Percentiles rank a stretch among this genome's conserved stretches.
Evolutionary conservation across 2,113 vertebrate species (phyloP).

Genomic region (Psittacula cyanocephala): DNA sequence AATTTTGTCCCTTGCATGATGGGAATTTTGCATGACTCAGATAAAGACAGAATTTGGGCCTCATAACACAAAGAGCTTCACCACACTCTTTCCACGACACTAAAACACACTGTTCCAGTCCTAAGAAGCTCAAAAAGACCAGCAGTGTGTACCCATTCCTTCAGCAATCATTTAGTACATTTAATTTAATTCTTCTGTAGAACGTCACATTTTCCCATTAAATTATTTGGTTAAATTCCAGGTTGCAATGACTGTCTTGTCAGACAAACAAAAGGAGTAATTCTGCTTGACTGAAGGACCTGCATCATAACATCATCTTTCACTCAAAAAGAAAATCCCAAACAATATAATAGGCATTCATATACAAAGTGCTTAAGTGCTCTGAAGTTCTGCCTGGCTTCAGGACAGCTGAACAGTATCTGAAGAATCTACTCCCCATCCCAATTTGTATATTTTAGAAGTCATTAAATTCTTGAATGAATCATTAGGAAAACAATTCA

Average conservation of each 20-base stretch:
- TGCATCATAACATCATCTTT: not conserved
- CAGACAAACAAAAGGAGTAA: not conserved
- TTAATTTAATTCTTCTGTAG: not conserved
- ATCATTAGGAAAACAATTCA: constrained; percentile 76
- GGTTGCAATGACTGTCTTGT: not conserved
- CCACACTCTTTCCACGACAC: not conserved
- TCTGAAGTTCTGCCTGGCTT: constrained; percentile 52
- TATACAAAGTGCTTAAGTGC: constrained; percentile 31
- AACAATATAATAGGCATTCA: constrained; percentile 52
- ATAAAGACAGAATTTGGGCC: not conserved
- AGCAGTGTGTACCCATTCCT: not conserved
- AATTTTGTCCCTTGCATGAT: not conserved
- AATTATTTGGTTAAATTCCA: constrained; percentile 20
- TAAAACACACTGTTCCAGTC: not conserved
- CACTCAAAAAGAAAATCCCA: constrained; percentile 13
- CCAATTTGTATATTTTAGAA: constrained; percentile 71
- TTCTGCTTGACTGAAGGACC: constrained; percentile 17
- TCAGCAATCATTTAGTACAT: not conserved
- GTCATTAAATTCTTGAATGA: constrained; percentile 70
- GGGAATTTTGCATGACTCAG: not conserved
- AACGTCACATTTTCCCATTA: not conserved
- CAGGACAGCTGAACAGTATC: constrained; percentile 60
- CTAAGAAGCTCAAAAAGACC: not conserved
- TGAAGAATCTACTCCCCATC: constrained; percentile 45
- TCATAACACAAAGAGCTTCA: not conserved